These are phyloP conservation scores for Tiphia femorata DNA, from an alignment of 2,888 invertebrate species.

Conservation along the genomic window DNA sequence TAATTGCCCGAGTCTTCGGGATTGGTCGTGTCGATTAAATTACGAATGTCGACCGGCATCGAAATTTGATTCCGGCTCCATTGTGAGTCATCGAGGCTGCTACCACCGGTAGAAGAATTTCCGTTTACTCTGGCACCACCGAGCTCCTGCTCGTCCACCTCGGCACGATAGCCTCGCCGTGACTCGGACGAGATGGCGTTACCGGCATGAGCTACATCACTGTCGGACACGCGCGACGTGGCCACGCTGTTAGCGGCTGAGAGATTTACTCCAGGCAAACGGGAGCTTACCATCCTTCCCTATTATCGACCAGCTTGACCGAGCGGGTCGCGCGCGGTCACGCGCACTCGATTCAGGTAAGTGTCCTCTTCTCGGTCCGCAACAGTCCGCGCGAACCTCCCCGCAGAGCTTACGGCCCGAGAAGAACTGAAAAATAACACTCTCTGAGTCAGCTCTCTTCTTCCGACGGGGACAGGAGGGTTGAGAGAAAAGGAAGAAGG, in stretches of 20 bases:
- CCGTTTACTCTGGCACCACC: slow-evolving; percentile 25
- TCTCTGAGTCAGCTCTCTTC: not conserved
- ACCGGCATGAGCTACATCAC: no score
- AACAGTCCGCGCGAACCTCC: not conserved
- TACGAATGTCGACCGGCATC: slow-evolving; percentile 47
- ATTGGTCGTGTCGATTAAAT: slow-evolving; percentile 36
- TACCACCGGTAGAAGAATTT: no score
- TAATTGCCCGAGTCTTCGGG: slow-evolving; percentile 48
- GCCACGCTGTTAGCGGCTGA: no score
- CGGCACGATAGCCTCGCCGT: slow-evolving; percentile 20
- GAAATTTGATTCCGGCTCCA: slow-evolving; percentile 41
- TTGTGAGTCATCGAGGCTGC: not conserved
- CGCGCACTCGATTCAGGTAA: no score
- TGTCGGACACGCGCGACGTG: no score
- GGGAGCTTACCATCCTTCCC: slow-evolving; percentile 64
- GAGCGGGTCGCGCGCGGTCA: no score
- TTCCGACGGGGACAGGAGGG: not conserved
- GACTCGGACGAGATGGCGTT: slow-evolving; percentile 38
- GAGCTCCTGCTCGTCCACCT: slow-evolving; percentile 10
- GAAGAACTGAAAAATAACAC: not conserved
- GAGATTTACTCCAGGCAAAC: slow-evolving; percentile 51
- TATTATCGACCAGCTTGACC: not conserved
- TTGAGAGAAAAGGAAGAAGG: not conserved
- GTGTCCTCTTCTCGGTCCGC: not conserved
- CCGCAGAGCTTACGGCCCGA: not conserved